phyloP scores from a whole-genome alignment of 2,888 invertebrate genomes.

The Autographa gamma region DNA sequence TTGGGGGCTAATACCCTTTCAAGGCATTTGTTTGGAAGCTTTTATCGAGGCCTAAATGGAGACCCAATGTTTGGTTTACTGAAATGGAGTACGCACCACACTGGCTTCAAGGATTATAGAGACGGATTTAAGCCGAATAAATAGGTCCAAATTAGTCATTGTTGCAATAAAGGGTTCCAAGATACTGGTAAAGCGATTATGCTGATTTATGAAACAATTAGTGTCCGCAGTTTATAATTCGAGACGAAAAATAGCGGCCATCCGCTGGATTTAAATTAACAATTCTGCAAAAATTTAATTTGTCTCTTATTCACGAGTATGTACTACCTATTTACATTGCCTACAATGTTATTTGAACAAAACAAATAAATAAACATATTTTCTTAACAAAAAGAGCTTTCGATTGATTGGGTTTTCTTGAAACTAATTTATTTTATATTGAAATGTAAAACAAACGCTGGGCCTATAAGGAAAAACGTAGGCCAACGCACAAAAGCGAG shows the following conservation, averaged over 20 bases:
- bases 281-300: neutral
- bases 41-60: conserved; percentile 54
- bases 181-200: conserved; percentile 7
- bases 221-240: conserved; percentile 3
- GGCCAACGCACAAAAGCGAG: neutral
- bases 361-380: neutral
- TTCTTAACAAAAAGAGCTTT: neutral
- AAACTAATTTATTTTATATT: conserved; percentile 1
- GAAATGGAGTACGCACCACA: conserved; percentile 20
- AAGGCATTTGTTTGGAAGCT: conserved; percentile 57
- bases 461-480: neutral
- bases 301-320: neutral
- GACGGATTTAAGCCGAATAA: conserved; percentile 7
- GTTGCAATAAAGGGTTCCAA: neutral
- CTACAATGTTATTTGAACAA: neutral
- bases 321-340: neutral
- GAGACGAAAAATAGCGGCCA: neutral
- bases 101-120: conserved; percentile 17
- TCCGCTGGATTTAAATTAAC: neutral
- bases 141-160: conserved; percentile 3
- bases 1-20: conserved; percentile 58
- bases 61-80: conserved; percentile 31
- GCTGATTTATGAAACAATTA: conserved; percentile 7
- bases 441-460: neutral
- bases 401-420: neutral